Conservation (phyloP, 2,888 invertebrate species). For the Eledone cirrhosa region DNA sequence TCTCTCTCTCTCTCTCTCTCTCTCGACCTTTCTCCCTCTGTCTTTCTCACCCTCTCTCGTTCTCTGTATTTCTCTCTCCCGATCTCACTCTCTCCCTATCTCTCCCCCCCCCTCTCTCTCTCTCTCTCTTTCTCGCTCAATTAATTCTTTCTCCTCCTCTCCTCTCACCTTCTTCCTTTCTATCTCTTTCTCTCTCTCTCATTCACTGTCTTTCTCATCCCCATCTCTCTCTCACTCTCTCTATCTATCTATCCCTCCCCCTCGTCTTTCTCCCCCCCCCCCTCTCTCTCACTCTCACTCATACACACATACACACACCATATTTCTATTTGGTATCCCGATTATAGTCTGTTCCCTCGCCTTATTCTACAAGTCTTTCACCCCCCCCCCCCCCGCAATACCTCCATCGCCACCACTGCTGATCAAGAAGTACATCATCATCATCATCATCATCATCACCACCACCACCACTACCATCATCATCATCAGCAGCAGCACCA, state of each 20-base stretch:
- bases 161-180: not conserved
- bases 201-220: not conserved
- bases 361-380: not conserved
- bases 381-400: not conserved
- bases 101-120: not conserved
- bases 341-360: slow-evolving; percentile 7
- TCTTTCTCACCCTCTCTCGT: not conserved
- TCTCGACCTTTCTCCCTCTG: not conserved
- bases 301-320: slow-evolving; percentile 25
- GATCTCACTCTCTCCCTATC: not conserved
- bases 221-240: slow-evolving; percentile 28
- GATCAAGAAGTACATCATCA: too few relatives aligned
- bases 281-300: slow-evolving; percentile 20
- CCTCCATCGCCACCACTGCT: too few relatives aligned
- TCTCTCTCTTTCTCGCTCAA: not conserved
- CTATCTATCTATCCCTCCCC: not conserved
- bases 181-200: not conserved
- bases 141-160: not conserved
- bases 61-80: not conserved
- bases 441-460: too few relatives aligned
- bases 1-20: not conserved
- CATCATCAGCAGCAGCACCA: too few relatives aligned
- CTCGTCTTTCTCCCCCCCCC: not conserved
- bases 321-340: not conserved
- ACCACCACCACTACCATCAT: too few relatives aligned